Evolutionary conservation across 2,113 vertebrate species (phyloP).

Genomic region (Hipposideros armiger): DNA sequence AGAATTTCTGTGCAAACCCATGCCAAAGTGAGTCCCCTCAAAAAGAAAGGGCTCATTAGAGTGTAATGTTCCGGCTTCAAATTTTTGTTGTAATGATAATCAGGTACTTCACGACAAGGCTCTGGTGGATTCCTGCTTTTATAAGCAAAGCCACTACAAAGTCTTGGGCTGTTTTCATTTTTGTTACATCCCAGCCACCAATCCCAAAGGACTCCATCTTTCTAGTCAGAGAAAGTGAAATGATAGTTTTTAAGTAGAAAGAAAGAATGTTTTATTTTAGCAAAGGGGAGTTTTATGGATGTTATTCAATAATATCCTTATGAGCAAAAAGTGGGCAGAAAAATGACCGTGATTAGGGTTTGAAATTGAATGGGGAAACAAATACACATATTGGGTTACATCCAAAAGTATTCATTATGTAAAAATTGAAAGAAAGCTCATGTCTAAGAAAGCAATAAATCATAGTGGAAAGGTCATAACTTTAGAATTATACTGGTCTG

Average conservation of each 20-base stretch:
- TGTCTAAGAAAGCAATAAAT: neutral
- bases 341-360: neutral
- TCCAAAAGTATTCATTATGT: neutral
- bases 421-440: neutral
- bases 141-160: neutral
- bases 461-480: neutral
- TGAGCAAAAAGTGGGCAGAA: neutral
- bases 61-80: neutral
- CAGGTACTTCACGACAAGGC: neutral
- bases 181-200: neutral
- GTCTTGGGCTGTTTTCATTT: neutral
- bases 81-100: neutral
- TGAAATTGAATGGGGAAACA: slow-evolving; percentile 27
- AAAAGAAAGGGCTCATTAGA: slow-evolving; percentile 11
- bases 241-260: neutral
- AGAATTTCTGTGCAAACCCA: slow-evolving; percentile 3
- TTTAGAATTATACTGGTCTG: neutral
- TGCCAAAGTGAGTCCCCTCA: neutral
- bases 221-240: neutral
- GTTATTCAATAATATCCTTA: neutral
- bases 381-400: neutral
- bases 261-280: neutral
- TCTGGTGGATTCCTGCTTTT: neutral
- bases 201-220: neutral
- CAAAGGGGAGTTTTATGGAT: neutral